Evolutionary conservation across 2,797 vertebrate species (phyloP), one percentile per base, ranked within the genome.

Genomic region (Meda fulgida): DNA sequence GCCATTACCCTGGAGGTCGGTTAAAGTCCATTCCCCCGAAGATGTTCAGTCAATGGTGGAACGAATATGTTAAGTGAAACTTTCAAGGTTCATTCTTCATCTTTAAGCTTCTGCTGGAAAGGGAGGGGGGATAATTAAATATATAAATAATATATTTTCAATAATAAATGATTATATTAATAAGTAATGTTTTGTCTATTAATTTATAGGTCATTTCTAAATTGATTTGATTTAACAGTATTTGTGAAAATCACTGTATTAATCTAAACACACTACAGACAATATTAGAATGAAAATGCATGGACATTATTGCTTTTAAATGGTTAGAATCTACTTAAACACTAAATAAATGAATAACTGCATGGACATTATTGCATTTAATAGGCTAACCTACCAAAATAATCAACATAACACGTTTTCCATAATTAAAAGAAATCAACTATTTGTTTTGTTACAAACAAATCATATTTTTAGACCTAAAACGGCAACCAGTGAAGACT

Each of bases 1-100:
- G 96, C 97, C 98, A 99, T 99, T 93, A 94, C 95, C 90, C 81
- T 91, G 48, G 85, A 72, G 58, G 81, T 48, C 7, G 40, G 23
- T 40, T 71, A 51, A 86, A 79, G 86, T 77, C 90, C 92, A 92
- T 92, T 89, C 88, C 89, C 84, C 85, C 84, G 46, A 67, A 46
- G 72, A 38, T 72, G 87, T 7, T 60, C 81, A 23, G 85, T 46
- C 55, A 6, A 40, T 63, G 76, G 48, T 75, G 60, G 34, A 67
- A 40, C 60, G 67, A 38, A 81, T 53, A 16, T 23, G 13, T 75
- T 66, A 34, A 75, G 7, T 13, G 8, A 36, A 38, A 66, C 2
- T 14, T 31, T 69, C 29, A 79, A 38, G 43, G 65, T 48, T 36
- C 46, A 53, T n/a, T 70, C 65, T 70, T 70, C 48, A 69, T 77